phyloP scores from a whole-genome alignment of 2,113 vertebrate species.

The Cyprinodon tularosa region DNA sequence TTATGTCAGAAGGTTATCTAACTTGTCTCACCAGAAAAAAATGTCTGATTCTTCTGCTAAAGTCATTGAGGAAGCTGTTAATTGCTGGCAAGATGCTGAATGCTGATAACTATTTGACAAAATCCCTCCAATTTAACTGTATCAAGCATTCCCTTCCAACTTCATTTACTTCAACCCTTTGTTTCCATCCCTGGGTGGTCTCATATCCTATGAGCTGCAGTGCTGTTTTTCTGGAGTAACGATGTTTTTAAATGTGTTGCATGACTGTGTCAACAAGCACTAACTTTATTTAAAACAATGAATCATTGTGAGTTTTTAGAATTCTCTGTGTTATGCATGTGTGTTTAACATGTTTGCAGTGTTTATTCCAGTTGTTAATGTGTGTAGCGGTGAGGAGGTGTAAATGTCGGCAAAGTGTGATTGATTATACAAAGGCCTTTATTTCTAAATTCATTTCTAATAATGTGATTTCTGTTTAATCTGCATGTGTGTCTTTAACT shows the following conservation, averaged over 20 bases:
- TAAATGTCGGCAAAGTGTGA: conserved; percentile 42
- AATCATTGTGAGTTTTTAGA: conserved; percentile 19
- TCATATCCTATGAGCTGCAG: conserved; percentile 70
- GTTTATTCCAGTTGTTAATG: conserved; percentile 19
- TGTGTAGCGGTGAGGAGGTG: conserved; percentile 17
- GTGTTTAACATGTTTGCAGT: conserved; percentile 49
- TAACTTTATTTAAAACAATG: conserved; percentile 45
- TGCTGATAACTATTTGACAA: not conserved
- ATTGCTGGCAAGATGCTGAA: not conserved
- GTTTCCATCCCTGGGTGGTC: conserved; percentile 35
- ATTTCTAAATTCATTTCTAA: conserved; percentile 39
- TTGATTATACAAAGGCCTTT: conserved; percentile 61
- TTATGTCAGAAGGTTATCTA: too few species aligned
- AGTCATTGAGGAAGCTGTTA: not conserved
- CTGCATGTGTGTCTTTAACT: conserved; percentile 58
- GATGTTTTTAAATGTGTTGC: conserved; percentile 58
- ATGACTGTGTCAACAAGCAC: conserved; percentile 53
- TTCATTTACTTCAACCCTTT: not conserved
- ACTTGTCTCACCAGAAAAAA: not conserved
- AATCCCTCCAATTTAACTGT: not conserved
- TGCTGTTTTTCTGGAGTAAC: conserved; percentile 78
- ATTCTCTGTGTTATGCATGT: conserved; percentile 61
- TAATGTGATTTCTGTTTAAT: conserved; percentile 34
- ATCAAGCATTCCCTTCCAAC: not conserved
- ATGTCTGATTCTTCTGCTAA: not conserved